Evolutionary conservation across 2,113 vertebrate genomes (phyloP), one percentile per base, ranked within the genome.

Genomic region (Cyprinodon variegatus): DNA sequence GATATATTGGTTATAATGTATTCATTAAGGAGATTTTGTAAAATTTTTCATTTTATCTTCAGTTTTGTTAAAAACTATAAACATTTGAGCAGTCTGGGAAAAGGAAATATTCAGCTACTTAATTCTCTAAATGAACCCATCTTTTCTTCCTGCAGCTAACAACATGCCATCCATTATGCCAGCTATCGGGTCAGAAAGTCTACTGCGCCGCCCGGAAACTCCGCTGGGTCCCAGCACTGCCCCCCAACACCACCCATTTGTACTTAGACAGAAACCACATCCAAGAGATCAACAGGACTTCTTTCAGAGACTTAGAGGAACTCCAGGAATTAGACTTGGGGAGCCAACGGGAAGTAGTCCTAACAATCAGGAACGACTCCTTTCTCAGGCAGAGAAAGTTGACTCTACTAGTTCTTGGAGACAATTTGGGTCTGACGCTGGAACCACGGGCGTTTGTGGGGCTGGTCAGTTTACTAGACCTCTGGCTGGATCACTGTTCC

Each of bases 341-440:
- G n/a, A 0, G 0, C 0, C 97, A 98, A 70, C 0, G 29, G 29
- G 29, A 4, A 0, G 88, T 83, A 0, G 10, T n/a, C 10, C 82
- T 98, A 2, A 69, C 74, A 10, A 86, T 98, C 38, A 89, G 85
- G 73, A 93, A 88, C 77, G 91, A 94, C 40, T 90, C 96, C 0
- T 99, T 98, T 89, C 91, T 85, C 71, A 88, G 94, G 62, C 84
- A 96, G 80, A 92, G 90, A 46, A 95, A 91, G 4, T 87, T 98
- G 70, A 66, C 0, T 8, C 0, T 68, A 57, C 88, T 98, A 67
- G 91, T 96, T 61, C 88, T 98, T 11, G 94, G 93, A 3, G 0
- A 0, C 3, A 97, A 91, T 61, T 1, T 0, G 0, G 41, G 89
- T 4, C 89, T 95, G 12, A 76, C 81, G 0, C 70, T 97, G 80